phyloP scores from a whole-genome alignment of 2,113 vertebrate genomes.

The Pituophis catenifer region DNA sequence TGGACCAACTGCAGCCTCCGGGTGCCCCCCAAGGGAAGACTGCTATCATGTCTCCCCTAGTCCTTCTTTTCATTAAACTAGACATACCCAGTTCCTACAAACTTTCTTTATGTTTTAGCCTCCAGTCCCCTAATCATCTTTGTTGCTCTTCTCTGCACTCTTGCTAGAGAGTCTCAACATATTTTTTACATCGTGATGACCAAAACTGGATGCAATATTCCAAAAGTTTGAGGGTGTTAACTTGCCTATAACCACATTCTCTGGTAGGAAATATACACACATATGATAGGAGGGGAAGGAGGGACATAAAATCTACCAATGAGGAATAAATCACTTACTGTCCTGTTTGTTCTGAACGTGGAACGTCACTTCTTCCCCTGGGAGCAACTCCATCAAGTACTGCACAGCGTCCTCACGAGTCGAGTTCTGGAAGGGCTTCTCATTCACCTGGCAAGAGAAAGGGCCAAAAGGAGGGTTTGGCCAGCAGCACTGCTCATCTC shows the following conservation, averaged over 20 bases:
- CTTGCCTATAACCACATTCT: neutral
- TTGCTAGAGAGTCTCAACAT: neutral
- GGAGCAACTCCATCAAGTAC: conserved; percentile 77
- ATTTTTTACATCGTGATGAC: neutral
- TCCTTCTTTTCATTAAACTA: too few species aligned
- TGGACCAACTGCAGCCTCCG: too few species aligned
- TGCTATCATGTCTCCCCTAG: too few species aligned
- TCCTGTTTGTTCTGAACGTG: conserved; percentile 86
- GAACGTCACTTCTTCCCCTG: conserved; percentile 74
- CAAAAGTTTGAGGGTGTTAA: neutral
- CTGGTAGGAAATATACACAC: neutral
- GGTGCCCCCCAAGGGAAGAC: too few species aligned
- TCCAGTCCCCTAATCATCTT: too few species aligned
- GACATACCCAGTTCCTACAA: too few species aligned
- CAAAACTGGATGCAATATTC: too few species aligned
- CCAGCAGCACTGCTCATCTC: neutral
- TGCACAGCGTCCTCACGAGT: conserved; percentile 91
- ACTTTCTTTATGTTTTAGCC: too few species aligned
- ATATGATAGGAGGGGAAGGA: neutral
- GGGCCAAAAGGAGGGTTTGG: too few species aligned
- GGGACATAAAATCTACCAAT: neutral
- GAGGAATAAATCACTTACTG: conserved; percentile 75
- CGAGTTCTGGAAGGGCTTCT: conserved; percentile 78
- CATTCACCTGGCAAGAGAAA: conserved; percentile 77
- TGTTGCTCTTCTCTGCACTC: too few species aligned